Base-by-base conservation (phyloP, 2,797 vertebrate species). In the Parambassis ranga region DNA sequence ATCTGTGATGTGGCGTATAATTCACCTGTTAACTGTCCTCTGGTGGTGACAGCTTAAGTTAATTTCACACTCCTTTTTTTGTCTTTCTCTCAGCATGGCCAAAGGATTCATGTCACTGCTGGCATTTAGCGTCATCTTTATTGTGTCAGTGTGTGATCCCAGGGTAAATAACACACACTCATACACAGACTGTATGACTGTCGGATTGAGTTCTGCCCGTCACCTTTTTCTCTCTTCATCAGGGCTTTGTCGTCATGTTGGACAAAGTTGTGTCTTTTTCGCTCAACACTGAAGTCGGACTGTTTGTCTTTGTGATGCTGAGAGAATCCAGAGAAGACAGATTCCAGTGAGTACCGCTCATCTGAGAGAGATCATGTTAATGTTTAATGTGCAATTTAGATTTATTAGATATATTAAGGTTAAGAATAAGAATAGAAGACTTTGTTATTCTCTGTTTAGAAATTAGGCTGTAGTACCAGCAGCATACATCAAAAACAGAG, bases 211-310 rank as follows among this genome's bases (percentile, higher is more conserved):
- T 22, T 27, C n/a, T 19, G 10, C 8, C 27, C 39, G 6, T 71
- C 47, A 57, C 11, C 4, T 1, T 57, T 32, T 23, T 38, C 14
- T 30, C 5, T 32, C 30, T 50, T 20, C 47, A 35, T 22, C 33
- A 93, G 92, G 90, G 90, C 36, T 91, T 92, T 35, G 60, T 90
- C 13, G 75, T 90, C 68, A 91, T 91, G 68, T 71, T 91, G 50
- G 90, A 91, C 75, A 91, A 91, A 84, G 90, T 92, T 3, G 88
- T 91, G 32, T 92, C 90, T 0, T 90, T 92, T 77, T 87, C 88
- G 30, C 77, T 91, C 35, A 87, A 87, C 82, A 83, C 71, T 14
- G 79, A 90, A 68, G 84, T 83, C 5, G 73, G 68, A 16, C 65
- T 82, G 49, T 84, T 89, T 39, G 23, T 90, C 71, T 89, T 90